Evolutionary conservation across 2,888 invertebrate genomes (phyloP), one percentile per base, ranked within the genome.

Genomic region (Epinotia demarniana): DNA sequence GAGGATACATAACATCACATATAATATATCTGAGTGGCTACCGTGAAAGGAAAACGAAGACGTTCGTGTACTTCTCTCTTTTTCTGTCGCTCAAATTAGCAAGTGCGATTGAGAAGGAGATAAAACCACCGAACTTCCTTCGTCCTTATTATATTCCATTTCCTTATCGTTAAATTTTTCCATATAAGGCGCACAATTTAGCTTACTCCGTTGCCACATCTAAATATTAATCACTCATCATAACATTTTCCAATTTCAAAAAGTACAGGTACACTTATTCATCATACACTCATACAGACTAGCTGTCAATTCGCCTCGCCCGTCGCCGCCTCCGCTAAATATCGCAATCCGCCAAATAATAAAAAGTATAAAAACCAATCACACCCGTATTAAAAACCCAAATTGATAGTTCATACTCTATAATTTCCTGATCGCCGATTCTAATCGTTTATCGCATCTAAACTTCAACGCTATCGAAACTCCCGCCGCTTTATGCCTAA

Each of bases 341-440:
- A 66, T 72, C 70, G 64, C 70, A 70, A 64, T 70, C 33, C 70
- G 53, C 64, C 23, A 74, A 74, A 74, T 74, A 73, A 73, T 70
- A 75, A 75, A 74, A 74, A 70, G 69, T 69, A 73, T 70, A 75
- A 75, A 75, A 72, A 72, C 46, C 67, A 72, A 75, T 75, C 72
- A 72, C 67, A 61, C 66, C 18, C 39, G 33, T 72, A 75, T 75
- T 64, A 53, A 72, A 64, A 75, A 75, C 61, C 23, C 46, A 62
- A 67, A 75, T 75, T 75, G 72, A 75, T 75, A 75, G 61, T 61
- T 72, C 75, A 75, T 75, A 75, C 75, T 33, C 75, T 75, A 67
- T 75, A 72, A 75, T 75, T 72, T 75, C 55, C 71, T 72, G 67
- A 53, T 13, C 13, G 23, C 66, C 60, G 55, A 75, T 75, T 75